Evolutionary conservation across 2,797 vertebrate genomes (phyloP).

Genomic region (Dicrostonyx torquatus): DNA sequence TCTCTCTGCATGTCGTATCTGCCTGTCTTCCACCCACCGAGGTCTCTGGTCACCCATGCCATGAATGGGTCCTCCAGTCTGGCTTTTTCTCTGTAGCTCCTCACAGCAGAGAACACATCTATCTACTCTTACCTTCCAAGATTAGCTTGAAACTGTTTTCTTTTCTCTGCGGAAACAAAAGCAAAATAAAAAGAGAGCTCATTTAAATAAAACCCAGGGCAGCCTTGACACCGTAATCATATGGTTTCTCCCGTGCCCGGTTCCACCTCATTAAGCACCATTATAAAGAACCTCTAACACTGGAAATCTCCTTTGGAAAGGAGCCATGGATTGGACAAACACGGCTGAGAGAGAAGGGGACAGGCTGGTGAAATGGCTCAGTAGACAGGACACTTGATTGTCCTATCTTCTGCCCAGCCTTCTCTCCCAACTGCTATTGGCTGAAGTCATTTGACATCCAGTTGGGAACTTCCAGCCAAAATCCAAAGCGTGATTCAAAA

Average conservation of each 20-base stretch:
- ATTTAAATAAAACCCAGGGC: slow-evolving; percentile 1
- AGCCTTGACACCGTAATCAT: background rate
- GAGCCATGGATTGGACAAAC: slow-evolving; percentile 5
- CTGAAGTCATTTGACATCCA: slow-evolving; percentile 69
- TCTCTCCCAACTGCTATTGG: background rate
- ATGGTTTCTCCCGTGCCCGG: background rate
- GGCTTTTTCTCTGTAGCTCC: background rate
- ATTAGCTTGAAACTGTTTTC: slow-evolving; percentile 40
- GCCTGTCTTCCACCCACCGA: too few relatives aligned
- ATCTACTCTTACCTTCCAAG: background rate
- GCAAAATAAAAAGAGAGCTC: slow-evolving; percentile 22
- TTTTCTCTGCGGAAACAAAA: slow-evolving; percentile 1
- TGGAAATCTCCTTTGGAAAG: slow-evolving; percentile 38
- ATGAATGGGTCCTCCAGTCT: background rate
- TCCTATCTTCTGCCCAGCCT: too few relatives aligned
- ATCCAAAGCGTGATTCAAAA: slow-evolving; percentile 57
- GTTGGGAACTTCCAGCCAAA: slow-evolving; percentile 59
- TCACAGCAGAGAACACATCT: background rate
- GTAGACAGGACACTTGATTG: too few relatives aligned
- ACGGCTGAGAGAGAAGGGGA: background rate
- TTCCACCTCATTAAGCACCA: background rate
- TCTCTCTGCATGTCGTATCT: too few relatives aligned
- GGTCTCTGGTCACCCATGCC: too few relatives aligned
- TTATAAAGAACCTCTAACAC: background rate
- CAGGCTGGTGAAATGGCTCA: too few relatives aligned